phyloP scores from a whole-genome alignment of 1,140 invertebrate genomes.

The Oppia nitens region DNA sequence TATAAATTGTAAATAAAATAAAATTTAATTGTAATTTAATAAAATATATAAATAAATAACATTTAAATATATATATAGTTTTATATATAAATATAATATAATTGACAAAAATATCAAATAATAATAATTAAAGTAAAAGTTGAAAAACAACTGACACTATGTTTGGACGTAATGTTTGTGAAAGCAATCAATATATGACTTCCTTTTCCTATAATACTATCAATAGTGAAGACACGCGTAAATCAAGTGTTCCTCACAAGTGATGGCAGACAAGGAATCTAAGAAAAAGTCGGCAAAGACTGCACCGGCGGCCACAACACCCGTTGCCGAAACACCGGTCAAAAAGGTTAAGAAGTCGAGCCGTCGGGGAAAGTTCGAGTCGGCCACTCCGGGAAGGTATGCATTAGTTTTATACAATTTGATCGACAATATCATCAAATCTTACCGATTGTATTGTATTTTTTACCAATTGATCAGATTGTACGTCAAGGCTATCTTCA shows the following conservation, averaged over 20 bases:
- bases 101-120: too few relatives aligned
- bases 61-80: too few relatives aligned
- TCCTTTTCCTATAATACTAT: not conserved
- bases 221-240: not conserved
- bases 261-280: slow-evolving; percentile 3
- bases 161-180: too few relatives aligned
- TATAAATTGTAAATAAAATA: too few relatives aligned
- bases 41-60: too few relatives aligned
- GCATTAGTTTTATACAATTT: too few relatives aligned
- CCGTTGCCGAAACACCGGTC: not conserved
- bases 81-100: too few relatives aligned
- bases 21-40: too few relatives aligned
- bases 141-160: too few relatives aligned
- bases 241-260: not conserved
- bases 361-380: slow-evolving; percentile 1
- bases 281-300: slow-evolving; percentile 4
- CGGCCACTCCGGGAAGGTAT: slow-evolving; percentile 13
- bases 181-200: too few relatives aligned
- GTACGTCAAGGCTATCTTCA: slow-evolving; percentile 93
- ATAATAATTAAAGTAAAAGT: too few relatives aligned
- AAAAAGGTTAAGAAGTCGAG: slow-evolving; percentile 7
- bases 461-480: slow-evolving; percentile 29
- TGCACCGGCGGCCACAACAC: not conserved
- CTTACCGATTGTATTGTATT: not conserved
- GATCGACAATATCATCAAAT: not conserved